Conservation (phyloP, 2,888 invertebrate species). For the Prostheceraeus crozeri region DNA sequence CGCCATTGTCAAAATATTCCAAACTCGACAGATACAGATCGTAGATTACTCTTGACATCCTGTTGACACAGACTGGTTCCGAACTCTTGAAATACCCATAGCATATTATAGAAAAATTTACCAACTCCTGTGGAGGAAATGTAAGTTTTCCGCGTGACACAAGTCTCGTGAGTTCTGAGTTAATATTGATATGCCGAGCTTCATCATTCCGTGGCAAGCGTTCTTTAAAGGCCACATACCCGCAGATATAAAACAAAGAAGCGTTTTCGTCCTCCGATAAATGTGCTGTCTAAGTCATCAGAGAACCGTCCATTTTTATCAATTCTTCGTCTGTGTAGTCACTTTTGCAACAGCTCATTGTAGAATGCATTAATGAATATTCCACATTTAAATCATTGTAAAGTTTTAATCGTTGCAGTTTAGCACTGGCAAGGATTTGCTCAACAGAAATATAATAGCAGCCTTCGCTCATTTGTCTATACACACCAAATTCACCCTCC, state of each 20-base stretch:
- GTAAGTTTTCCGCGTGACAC: too few relatives aligned
- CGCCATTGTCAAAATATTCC: too few relatives aligned
- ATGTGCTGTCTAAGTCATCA: background rate
- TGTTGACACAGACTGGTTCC: too few relatives aligned
- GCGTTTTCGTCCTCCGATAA: background rate
- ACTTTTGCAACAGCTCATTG: background rate
- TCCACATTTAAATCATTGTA: background rate
- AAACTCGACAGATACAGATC: too few relatives aligned
- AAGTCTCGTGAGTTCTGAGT: too few relatives aligned
- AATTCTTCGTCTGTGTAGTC: slow-evolving; percentile 13
- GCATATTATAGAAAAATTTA: too few relatives aligned
- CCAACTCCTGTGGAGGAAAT: too few relatives aligned
- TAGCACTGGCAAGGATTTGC: slow-evolving; percentile 15
- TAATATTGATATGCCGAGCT: too few relatives aligned
- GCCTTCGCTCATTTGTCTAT: slow-evolving; percentile 23
- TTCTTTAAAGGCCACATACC: slow-evolving; percentile 15
- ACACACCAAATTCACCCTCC: slow-evolving; percentile 28
- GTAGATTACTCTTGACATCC: too few relatives aligned
- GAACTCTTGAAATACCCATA: too few relatives aligned
- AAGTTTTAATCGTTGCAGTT: slow-evolving; percentile 16
- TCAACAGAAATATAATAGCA: slow-evolving; percentile 18
- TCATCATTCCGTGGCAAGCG: too few relatives aligned
- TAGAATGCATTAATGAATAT: background rate
- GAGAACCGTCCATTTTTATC: background rate
- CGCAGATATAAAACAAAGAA: slow-evolving; percentile 11